Evolutionary conservation across 2,888 invertebrate species (phyloP).

Genomic region (Amitus sp.): DNA sequence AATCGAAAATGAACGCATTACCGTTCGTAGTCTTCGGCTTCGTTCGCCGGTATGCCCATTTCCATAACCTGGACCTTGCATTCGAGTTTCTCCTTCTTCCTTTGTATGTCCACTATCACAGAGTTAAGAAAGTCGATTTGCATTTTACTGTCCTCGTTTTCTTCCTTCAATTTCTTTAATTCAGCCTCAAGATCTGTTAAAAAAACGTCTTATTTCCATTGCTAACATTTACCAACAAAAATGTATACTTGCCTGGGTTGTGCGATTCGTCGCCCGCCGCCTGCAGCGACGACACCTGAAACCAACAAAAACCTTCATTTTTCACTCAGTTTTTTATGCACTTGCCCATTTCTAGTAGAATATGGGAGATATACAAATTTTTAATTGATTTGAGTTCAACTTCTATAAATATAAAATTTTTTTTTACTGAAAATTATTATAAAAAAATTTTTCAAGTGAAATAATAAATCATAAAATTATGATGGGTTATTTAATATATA

Average conservation of each 20-base stretch:
- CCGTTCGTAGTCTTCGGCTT: slow-evolving; percentile 66
- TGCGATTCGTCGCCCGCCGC: slow-evolving; percentile 44
- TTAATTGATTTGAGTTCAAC: too few relatives aligned
- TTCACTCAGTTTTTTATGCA: too few relatives aligned
- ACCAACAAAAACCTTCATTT: slow-evolving; percentile 33
- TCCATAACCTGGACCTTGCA: slow-evolving; percentile 84
- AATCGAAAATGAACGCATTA: too few relatives aligned
- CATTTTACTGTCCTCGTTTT: slow-evolving; percentile 74
- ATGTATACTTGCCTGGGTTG: slow-evolving; percentile 45
- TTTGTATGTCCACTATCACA: slow-evolving; percentile 95
- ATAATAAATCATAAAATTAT: too few relatives aligned
- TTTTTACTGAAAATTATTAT: too few relatives aligned
- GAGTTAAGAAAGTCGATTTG: slow-evolving; percentile 94
- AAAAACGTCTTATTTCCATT: slow-evolving; percentile 5
- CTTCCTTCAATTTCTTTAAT: slow-evolving; percentile 67
- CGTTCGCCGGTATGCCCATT: slow-evolving; percentile 69
- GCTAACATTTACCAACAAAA: too few relatives aligned
- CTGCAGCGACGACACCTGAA: slow-evolving; percentile 38
- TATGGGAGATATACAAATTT: too few relatives aligned
- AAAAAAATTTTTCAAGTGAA: too few relatives aligned
- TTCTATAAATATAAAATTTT: too few relatives aligned
- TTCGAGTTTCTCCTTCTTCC: slow-evolving; percentile 86
- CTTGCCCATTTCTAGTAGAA: too few relatives aligned
- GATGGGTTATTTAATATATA: too few relatives aligned
- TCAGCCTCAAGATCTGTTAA: slow-evolving; percentile 33